phyloP scores from a whole-genome alignment of 2,888 invertebrate genomes.

The Dysmachus trigonus region DNA sequence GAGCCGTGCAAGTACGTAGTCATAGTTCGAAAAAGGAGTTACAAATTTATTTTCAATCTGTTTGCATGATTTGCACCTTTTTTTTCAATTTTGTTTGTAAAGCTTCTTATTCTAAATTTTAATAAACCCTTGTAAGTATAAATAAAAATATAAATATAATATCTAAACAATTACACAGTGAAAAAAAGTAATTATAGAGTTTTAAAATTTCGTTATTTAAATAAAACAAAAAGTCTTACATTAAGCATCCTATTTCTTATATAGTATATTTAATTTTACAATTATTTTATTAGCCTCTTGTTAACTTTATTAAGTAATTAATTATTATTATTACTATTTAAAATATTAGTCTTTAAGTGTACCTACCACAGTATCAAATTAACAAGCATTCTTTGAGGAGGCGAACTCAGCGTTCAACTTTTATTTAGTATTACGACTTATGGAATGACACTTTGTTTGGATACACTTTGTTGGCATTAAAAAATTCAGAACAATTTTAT shows the following conservation, averaged over 20 bases:
- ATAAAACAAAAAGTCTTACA: no score
- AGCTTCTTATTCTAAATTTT: not conserved
- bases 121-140: not conserved
- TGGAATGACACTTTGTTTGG: not conserved
- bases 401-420: not conserved
- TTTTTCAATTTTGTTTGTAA: not conserved
- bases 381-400: not conserved
- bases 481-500: not conserved
- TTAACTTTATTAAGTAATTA: not conserved
- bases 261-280: not conserved
- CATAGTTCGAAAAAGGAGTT: not conserved
- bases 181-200: not conserved
- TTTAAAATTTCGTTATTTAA: no score
- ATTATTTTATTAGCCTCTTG: not conserved
- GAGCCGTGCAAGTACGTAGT: slow-evolving; percentile 78
- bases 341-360: not conserved
- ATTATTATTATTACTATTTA: no score
- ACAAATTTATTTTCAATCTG: not conserved
- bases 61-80: not conserved
- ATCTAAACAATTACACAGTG: not conserved
- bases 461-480: not conserved
- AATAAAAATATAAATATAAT: not conserved
- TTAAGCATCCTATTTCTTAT: not conserved
- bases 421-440: not conserved
- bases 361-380: not conserved